Base-by-base conservation (phyloP, 2,797 vertebrate genomes). In the Lagodon rhomboides region DNA sequence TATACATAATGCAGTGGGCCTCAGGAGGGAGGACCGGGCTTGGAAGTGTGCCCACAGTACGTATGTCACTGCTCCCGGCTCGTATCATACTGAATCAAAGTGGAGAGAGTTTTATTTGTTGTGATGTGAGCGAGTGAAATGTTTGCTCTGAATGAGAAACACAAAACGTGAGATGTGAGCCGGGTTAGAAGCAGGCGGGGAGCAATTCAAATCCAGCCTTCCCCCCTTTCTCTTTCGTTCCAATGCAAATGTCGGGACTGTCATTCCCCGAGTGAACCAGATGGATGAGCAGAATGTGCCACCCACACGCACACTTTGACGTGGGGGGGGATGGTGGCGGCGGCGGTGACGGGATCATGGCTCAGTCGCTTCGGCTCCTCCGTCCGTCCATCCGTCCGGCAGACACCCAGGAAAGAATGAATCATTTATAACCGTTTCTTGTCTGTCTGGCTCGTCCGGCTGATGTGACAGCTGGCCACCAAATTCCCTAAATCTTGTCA, bases 231-330 rank as follows among this genome's bases (percentile, higher is more conserved):
- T 76, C 68, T 77, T 61, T 82, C n/a, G n/a, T 79, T 88, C 61
- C 58, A 77, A 90, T 92, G 91, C 90, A 93, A 95, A 93, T 94
- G 86, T 88, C 58, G 41, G 41, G 68, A 80, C 85, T 85, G 90
- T 92, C 90, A 80, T 91, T 89, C 84, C 81, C 84, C 47, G 69
- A 89, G 78, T 84, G 82, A 89, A 91, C 84, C 91, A 93, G 93
- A 95, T 90, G 90, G 91, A 92, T 79, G 88, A 83, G 86, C 91
- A 93, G 87, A 92, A 94, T 91, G 89, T 87, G 86, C 79, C 90
- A 77, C 89, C 22, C 80, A 22, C 17, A 18, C 46, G 17, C 54
- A 59, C 69, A 61, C 59, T 67, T 59, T 49, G 64, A 69, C 51
- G 38, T 69, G 74, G 77, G 30, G 62, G 38, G 78, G 72, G 27